Evolutionary conservation across 2,797 vertebrate genomes (phyloP).

Genomic region (Spizella passerina): DNA sequence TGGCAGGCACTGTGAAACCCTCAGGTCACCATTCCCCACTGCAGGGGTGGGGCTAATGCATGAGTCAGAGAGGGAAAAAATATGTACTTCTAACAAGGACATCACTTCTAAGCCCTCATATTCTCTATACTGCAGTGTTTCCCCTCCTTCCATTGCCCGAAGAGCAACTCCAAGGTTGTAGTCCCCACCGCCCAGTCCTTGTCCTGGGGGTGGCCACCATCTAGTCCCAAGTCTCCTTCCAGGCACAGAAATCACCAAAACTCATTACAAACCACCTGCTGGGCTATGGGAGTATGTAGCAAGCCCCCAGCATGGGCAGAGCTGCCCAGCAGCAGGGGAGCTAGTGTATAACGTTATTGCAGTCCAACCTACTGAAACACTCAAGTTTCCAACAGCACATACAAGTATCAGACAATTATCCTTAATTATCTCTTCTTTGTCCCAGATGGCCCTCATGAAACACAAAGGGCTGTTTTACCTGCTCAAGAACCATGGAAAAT

Average conservation of each 20-base stretch:
- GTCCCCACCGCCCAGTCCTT: neutral
- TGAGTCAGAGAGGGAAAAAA: neutral
- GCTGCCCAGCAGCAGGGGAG: neutral
- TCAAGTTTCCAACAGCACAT: neutral
- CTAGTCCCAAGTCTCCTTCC: fast-evolving
- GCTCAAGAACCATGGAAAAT: constrained; percentile 76
- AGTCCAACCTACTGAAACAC: neutral
- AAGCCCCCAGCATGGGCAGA: neutral
- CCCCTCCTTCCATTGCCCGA: neutral
- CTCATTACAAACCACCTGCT: neutral
- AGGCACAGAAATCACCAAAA: neutral
- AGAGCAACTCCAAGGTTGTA: neutral
- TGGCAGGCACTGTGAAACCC: neutral
- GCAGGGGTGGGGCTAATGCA: neutral
- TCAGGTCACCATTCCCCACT: neutral
- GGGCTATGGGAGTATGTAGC: fast-evolving
- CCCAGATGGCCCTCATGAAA: constrained; percentile 88
- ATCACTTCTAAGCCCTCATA: neutral
- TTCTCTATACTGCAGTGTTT: neutral
- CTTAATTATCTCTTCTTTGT: constrained; percentile 14
- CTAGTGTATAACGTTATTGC: neutral
- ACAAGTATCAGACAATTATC: neutral
- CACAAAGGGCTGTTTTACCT: constrained; percentile 83
- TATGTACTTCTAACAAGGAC: neutral
- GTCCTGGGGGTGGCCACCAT: neutral